Evolutionary conservation across 2,113 vertebrate species (phyloP), one percentile per base, ranked within the genome.

Genomic region (Phainopepla nitens): DNA sequence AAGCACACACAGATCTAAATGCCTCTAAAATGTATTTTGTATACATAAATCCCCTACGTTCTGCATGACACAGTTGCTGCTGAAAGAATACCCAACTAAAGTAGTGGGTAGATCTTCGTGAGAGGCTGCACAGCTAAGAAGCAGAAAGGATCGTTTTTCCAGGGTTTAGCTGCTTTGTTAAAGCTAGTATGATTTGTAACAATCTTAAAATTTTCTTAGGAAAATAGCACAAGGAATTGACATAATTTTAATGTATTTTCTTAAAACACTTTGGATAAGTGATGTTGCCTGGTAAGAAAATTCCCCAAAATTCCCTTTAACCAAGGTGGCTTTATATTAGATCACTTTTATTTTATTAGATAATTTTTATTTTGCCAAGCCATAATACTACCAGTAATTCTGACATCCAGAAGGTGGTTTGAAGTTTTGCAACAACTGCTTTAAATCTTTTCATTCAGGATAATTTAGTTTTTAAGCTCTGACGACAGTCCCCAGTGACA

Each of bases 21-120:
- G 68, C 68, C n/a, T 95, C 69, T 90, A 77, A 90, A 90, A 88
- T 90, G 66, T 93, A 58, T 70, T 90, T 78, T 95, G 35, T 92
- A 23, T 89, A 31, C 36, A 3, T 71, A 70, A 85, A 39, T n/a
- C 20, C 27, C 39, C n/a, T 24, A 51, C 60, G 35, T 64, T 83
- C 35, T 41, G 25, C 11, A 3, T 75, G 58, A 42, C 7, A 6
- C 1, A 8, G 13, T 42, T 72, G 77, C 75, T 3, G 0, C 12
- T 42, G 39, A 47, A 61, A 82, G n/a, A 80, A 39, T 21, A 5
- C 62, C 28, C 9, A 16, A 23, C 39, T 77, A 3, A 87, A 72
- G 24, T 22, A 44, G 21, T 15, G n/a, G 51, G 17, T 16, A 51
- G 29, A 68, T 24, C 75, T 78, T 80, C 33, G 25, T 62, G 39